Evolutionary conservation across 2,113 vertebrate genomes (phyloP), one percentile per base, ranked within the genome.

Genomic region (Cavia aperea): DNA sequence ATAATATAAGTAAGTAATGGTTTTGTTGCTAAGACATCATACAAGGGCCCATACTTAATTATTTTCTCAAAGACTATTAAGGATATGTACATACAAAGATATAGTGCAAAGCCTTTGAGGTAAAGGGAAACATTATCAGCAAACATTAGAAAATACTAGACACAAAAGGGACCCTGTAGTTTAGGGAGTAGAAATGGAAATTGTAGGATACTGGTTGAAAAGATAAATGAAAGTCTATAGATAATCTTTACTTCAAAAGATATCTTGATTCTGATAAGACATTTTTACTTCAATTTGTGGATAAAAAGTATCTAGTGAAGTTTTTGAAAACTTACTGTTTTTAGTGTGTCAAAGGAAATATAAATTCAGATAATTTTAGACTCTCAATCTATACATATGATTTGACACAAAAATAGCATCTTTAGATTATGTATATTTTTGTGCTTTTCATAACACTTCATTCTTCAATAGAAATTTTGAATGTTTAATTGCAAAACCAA

Each of bases 371-470:
- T 43, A 75, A 70, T 18, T 73, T 90, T 73, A 81, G 8, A 33
- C 23, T 14, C 2, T 19, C n/a, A 13, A 82, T 3, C 62, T 62
- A 89, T 43, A 7, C 12, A 49, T 36, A 36, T 29, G 33, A 89
- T 13, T 84, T 9, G 77, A 10, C 43, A 86, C 54, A 84, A 88
- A 82, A 83, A 90, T 11, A 29, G 2, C 29, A 92, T 65, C 12
- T 81, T 93, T 26, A 93, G 16, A 75, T 81, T 92, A 81, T 18
- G 79, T 13, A 51, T n/a, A 33, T 70, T 81, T 89, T 68, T 78
- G 58, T 23, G 36, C 6, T 70, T 91, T 84, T 91, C 12, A 46
- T 49, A 3, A 49, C 29, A 31, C 39, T 13, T 49, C 12, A 75
- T 46, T 43, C 60, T 11, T 15, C 46, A 13, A 2, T n/a, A 26